phyloP scores from a whole-genome alignment of 2,797 vertebrate species.

The Coregonus ussuriensis region DNA sequence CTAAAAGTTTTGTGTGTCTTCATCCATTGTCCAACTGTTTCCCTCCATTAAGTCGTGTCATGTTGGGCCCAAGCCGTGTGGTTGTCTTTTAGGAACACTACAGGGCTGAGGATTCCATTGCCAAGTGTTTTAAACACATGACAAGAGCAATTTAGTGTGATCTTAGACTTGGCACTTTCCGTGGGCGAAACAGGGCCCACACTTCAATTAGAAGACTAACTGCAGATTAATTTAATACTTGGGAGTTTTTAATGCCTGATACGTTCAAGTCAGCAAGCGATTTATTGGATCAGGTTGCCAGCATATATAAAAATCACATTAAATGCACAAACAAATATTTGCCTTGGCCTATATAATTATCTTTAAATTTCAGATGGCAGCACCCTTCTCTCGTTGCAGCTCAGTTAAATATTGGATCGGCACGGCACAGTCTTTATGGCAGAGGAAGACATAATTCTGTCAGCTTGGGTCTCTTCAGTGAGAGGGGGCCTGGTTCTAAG shows the following conservation, averaged over 20 bases:
- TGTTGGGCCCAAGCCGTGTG: constrained; percentile 61
- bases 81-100: constrained; percentile 57
- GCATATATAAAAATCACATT: constrained; percentile 79
- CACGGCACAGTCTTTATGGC: constrained; percentile 67
- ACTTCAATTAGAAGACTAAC: constrained; percentile 77
- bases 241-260: constrained; percentile 63
- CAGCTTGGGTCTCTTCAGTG: constrained; percentile 68
- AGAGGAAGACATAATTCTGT: constrained; percentile 73
- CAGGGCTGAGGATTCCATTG: constrained; percentile 64
- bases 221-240: constrained; percentile 81
- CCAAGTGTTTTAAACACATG: constrained; percentile 80
- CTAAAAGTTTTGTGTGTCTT: no score
- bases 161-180: constrained; percentile 78
- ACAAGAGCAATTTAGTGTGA: constrained; percentile 80
- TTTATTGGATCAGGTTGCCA: constrained; percentile 79
- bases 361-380: constrained; percentile 77
- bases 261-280: constrained; percentile 75
- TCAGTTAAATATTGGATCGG: constrained; percentile 68
- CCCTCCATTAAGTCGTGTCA: not conserved
- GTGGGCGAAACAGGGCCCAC: constrained; percentile 74
- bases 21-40: no score
- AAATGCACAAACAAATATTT: constrained; percentile 76
- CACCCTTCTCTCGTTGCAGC: constrained; percentile 53
- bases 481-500: constrained; percentile 56
- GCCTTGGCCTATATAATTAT: constrained; percentile 79